Conservation (phyloP, 2,113 vertebrate genomes). For the Diadophis punctatus region DNA sequence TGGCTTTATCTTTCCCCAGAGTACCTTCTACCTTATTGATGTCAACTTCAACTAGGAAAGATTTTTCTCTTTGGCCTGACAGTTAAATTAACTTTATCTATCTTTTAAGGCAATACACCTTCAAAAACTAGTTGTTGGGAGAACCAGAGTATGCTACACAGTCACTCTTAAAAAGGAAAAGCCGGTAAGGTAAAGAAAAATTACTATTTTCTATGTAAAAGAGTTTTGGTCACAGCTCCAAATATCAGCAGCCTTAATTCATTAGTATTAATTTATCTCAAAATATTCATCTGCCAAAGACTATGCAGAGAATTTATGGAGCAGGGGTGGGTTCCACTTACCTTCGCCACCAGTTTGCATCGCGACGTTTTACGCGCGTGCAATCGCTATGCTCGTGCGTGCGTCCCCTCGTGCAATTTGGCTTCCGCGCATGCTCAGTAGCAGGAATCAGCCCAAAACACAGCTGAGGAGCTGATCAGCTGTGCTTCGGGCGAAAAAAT, state of each 20-base stretch:
- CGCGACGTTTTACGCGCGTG: too few relatives aligned
- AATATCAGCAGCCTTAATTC: not conserved
- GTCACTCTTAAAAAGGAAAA: not conserved
- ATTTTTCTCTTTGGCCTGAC: not conserved
- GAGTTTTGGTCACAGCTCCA: not conserved
- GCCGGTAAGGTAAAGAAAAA: not conserved
- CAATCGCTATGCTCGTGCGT: too few relatives aligned
- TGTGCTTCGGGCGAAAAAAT: too few relatives aligned
- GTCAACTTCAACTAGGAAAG: not conserved
- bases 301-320: not conserved
- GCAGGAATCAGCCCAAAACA: too few relatives aligned
- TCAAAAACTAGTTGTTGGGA: not conserved
- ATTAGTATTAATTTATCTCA: not conserved
- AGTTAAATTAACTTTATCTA: not conserved
- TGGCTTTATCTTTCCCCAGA: not conserved
- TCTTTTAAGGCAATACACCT: not conserved
- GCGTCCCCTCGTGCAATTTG: too few relatives aligned
- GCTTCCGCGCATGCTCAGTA: too few relatives aligned
- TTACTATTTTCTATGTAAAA: not conserved
- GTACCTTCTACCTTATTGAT: not conserved
- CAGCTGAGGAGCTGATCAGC: too few relatives aligned
- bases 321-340: too few relatives aligned
- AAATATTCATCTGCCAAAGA: not conserved
- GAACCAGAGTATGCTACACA: not conserved
- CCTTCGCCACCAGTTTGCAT: too few relatives aligned